phyloP scores from a whole-genome alignment of 30 jellyfish, hydroid and myxozoan species.

The Catostylus mosaicus region DNA sequence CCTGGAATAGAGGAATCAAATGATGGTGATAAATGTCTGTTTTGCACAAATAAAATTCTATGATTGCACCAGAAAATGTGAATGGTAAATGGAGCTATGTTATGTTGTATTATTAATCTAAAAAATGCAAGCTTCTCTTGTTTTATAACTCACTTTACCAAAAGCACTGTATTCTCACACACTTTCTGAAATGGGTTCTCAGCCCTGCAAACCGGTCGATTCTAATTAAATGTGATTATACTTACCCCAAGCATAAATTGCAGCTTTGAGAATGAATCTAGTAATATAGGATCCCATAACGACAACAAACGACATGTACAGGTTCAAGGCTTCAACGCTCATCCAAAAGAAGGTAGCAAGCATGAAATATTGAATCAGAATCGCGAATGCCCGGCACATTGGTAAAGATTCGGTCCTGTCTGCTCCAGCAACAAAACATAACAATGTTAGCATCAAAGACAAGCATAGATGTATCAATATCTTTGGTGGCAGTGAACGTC shows the following conservation, averaged over 20 bases:
- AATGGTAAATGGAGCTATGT: no score
- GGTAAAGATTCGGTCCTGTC: slow-evolving; percentile 29
- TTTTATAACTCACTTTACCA: no score
- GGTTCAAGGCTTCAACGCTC: slow-evolving; percentile 52
- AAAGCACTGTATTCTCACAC: no score
- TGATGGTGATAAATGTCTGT: no score
- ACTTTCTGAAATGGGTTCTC: no score
- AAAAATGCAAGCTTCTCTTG: no score
- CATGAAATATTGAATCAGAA: slow-evolving; percentile 49
- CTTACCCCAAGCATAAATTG: slow-evolving; percentile 76
- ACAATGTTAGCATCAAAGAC: slow-evolving; percentile 52
- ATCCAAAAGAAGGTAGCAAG: slow-evolving; percentile 57
- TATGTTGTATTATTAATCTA: no score
- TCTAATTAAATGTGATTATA: background rate
- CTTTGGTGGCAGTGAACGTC: slow-evolving; percentile 65
- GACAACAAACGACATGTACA: slow-evolving; percentile 48
- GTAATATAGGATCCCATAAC: slow-evolving; percentile 51
- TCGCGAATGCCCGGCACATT: slow-evolving; percentile 52
- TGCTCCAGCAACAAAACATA: slow-evolving; percentile 57
- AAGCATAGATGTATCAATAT: slow-evolving; percentile 44
- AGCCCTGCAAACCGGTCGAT: no score
- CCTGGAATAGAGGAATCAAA: slow-evolving; percentile 15
- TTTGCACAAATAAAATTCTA: no score
- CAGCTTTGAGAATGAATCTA: slow-evolving; percentile 51
- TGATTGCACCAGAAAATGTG: no score